Base-by-base conservation (phyloP, 2,888 invertebrate genomes). In the Drosophila monieri region DNA sequence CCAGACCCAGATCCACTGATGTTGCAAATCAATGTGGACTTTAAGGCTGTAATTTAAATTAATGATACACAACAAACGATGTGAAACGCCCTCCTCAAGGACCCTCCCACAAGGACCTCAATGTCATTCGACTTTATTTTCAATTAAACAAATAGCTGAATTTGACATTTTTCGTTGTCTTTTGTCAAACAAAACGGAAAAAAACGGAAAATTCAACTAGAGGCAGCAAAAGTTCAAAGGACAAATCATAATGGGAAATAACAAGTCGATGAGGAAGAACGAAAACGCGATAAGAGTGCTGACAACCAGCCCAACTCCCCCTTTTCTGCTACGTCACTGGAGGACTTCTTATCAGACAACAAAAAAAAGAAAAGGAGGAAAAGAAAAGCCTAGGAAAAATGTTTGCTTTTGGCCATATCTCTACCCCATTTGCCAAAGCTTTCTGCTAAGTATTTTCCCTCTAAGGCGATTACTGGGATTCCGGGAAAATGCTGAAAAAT, bases 341-440 rank as follows among this genome's bases (percentile, higher is more conserved):
- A 25, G 47, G 30, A 51, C 44, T 64, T 59, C 73, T 83, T 83
- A 83, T 84, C 97, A 99, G 2, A n/a, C 4, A 32, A 6, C 5
- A 37, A 37, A 37, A 6, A 14, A 97, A 57, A 99, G 92, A 99
- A 99, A 99, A 92, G 51, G 14, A 41, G 10, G 18, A 92, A 99
- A 99, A n/a, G 98, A 99, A 92, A 21, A 9, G 62, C 47, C 76
- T 70, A 79, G 61, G 67, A 73, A 73, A 81, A 79, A 83, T 79
- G 71, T 85, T 77, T 77, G 53, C 54, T 25, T 53, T 41, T 23
- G 15, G 25, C 18, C 30, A 43, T 43, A 12, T 43, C 21, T 18
- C 12, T 43, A 21, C 18, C 39, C 18, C 43, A 43, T 43, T 21
- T 43, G 18, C 43, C 43, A 21, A 18, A 41, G 18, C 41, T 41